These are phyloP conservation scores for Heloderma charlesbogerti DNA, from an alignment of 2,113 vertebrate species.

Conservation along the genomic window DNA sequence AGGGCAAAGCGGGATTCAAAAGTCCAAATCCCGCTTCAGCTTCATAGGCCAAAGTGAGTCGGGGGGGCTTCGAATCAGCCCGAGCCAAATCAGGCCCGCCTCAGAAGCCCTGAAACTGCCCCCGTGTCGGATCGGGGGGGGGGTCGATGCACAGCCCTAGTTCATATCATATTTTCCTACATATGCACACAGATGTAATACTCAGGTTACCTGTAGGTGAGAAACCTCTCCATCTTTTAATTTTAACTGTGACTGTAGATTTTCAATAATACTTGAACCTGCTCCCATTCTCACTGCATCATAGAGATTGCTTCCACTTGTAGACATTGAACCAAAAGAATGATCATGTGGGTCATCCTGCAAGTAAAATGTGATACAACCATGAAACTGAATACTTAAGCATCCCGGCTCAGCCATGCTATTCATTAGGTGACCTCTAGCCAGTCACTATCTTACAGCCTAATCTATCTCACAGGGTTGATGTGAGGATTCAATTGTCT, in stretches of 20 bases:
- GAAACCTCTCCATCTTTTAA: slow-evolving; percentile 93
- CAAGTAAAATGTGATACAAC: slow-evolving; percentile 28
- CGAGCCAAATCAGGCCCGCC: too few relatives aligned
- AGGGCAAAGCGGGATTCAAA: too few relatives aligned
- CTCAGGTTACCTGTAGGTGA: slow-evolving; percentile 89
- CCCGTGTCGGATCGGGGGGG: too few relatives aligned
- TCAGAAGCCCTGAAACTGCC: too few relatives aligned
- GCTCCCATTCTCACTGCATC: slow-evolving; percentile 92
- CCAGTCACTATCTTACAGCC: neutral
- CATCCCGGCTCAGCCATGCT: neutral
- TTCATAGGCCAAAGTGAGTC: too few relatives aligned
- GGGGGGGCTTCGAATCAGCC: too few relatives aligned
- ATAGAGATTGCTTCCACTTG: slow-evolving; percentile 90
- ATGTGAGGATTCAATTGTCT: neutral
- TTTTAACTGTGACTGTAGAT: slow-evolving; percentile 96
- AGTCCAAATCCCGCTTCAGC: too few relatives aligned
- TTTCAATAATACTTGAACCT: slow-evolving; percentile 96
- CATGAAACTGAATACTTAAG: neutral
- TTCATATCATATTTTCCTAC: neutral
- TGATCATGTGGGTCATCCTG: slow-evolving; percentile 93
- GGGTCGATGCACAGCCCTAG: too few relatives aligned
- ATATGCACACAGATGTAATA: neutral
- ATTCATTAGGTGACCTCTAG: neutral
- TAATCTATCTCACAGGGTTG: neutral
- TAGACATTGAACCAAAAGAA: slow-evolving; percentile 81